Evolutionary conservation across 1,140 invertebrate species (phyloP).

Genomic region (Thaumetopoea pityocampa): DNA sequence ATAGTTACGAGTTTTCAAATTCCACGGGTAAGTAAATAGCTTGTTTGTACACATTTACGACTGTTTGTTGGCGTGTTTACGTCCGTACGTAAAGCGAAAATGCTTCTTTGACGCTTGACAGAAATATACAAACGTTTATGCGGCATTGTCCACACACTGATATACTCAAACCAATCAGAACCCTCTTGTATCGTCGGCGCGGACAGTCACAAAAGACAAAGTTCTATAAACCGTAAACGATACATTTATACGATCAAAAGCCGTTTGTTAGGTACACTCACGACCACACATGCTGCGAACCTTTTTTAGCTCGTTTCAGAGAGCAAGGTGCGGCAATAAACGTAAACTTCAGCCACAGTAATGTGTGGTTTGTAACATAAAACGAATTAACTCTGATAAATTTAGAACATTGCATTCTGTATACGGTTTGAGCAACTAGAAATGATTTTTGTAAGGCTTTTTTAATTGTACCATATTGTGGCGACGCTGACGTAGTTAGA

Average conservation of each 20-base stretch:
- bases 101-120: conserved; percentile 38
- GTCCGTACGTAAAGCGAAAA: conserved; percentile 39
- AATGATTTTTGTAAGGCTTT: too few relatives aligned
- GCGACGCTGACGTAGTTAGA: too few relatives aligned
- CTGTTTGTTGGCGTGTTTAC: conserved; percentile 46
- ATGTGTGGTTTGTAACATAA: too few relatives aligned
- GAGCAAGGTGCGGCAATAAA: not conserved
- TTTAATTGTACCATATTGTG: too few relatives aligned
- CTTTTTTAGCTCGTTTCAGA: conserved; percentile 6
- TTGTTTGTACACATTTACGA: conserved; percentile 43
- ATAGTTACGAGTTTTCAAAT: conserved; percentile 20
- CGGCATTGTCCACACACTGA: conserved; percentile 45
- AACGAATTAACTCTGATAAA: too few relatives aligned
- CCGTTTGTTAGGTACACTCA: conserved; percentile 15
- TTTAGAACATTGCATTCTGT: too few relatives aligned
- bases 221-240: conserved; percentile 23
- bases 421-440: too few relatives aligned
- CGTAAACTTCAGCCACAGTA: not conserved
- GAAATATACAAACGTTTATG: conserved; percentile 60
- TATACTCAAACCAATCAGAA: conserved; percentile 43
- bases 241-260: conserved; percentile 23
- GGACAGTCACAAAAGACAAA: conserved; percentile 25
- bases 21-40: conserved; percentile 25
- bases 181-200: conserved; percentile 34
- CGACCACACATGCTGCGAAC: conserved; percentile 13